Evolutionary conservation across 2,888 invertebrate genomes (phyloP), one percentile per base, ranked within the genome.

Genomic region (Epinotia demarniana): DNA sequence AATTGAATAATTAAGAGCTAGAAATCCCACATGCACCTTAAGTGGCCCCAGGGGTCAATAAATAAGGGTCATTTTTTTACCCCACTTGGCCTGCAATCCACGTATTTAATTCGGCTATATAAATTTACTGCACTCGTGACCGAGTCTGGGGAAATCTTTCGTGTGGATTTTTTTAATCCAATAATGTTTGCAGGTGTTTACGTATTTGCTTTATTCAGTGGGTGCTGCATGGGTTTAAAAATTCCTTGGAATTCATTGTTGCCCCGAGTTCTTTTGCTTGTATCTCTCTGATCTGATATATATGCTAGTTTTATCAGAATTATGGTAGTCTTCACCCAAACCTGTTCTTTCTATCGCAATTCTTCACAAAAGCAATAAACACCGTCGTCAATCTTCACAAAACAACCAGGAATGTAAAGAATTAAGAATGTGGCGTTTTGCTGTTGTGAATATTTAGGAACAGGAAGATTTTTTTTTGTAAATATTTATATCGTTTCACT

Each of bases 21-120:
- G 66, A 70, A 66, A 55, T 66, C 70, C 53, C 70, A 58, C 64
- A 75, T 66, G 64, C 43, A 63, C 58, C 70, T 71, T 71, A 71
- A 75, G 64, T 71, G 39, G 76, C 84, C 80, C 85, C 57, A 53
- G 87, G 85, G 87, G 77, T 83, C 84, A 71, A 87, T 88, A 89
- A 87, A 87, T 90, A 85, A 85, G 81, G 85, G 87, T 83, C 85
- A 85, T 78, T 80, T 79, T 81, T 82, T 81, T 73, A 72, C 70
- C 79, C 84, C 85, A 81, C 87, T 92, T 88, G 85, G 88, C 86
- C 87, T 92, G 91, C 92, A 87, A 85, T 87, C 84, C 93, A 93
- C 93, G 93, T 93, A 92, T 92, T 93, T 93, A 91, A 93, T 93
- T 91, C 89, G 82, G 88, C 84, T 82, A 86, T 86, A 86, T 85